A percentile compares a stretch with the other conserved stretches of the same genome.
Conservation (phyloP, 2,888 invertebrate genomes). For the Melitaea athalia region DNA sequence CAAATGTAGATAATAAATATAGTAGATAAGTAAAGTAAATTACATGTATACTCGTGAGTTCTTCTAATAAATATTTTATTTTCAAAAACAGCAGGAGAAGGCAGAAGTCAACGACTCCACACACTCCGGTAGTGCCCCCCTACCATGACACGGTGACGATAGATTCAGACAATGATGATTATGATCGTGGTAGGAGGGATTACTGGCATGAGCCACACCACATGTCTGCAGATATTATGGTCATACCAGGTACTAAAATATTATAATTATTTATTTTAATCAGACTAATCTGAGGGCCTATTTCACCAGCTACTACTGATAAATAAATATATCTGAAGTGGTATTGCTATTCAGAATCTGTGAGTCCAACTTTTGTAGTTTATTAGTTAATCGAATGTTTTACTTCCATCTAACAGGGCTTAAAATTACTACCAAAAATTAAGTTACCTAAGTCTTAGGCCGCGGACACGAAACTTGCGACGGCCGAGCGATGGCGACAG, state of each 20-base stretch:
- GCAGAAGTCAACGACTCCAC: conserved; percentile 83
- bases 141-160: conserved; percentile 79
- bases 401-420: too few relatives aligned
- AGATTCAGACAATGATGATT: conserved; percentile 74
- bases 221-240: conserved; percentile 71
- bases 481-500: too few relatives aligned
- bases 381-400: too few relatives aligned
- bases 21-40: not conserved
- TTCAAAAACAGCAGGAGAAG: conserved; percentile 54
- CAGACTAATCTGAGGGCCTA: not conserved
- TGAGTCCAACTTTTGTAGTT: too few relatives aligned
- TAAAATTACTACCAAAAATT: too few relatives aligned
- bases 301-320: too few relatives aligned
- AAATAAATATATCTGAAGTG: too few relatives aligned
- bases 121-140: conserved; percentile 85
- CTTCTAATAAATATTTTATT: not conserved
- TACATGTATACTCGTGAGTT: not conserved
- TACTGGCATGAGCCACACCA: conserved; percentile 70
- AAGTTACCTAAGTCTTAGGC: too few relatives aligned
- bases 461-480: too few relatives aligned
- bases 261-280: not conserved
- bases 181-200: conserved; percentile 62
- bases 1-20: not conserved
- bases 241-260: conserved; percentile 59
- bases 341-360: too few relatives aligned